A percentile compares a stretch with the other conserved stretches of the same genome.
These are phyloP conservation scores for Hydraecia micacea DNA, from an alignment of 2,888 invertebrate species.

Conservation along the genomic window DNA sequence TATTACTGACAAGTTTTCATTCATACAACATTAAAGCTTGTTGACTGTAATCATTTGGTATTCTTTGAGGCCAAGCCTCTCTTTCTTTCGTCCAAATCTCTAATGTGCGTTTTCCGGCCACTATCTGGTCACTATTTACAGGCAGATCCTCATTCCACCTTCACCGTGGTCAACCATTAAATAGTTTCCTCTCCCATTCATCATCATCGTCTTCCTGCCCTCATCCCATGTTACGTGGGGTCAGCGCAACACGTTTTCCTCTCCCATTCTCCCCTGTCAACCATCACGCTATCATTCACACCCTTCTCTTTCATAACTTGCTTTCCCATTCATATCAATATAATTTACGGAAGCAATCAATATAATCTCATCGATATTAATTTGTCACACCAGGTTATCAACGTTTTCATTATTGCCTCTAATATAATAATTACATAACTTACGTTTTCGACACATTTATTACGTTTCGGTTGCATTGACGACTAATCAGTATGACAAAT, in stretches of 20 bases:
- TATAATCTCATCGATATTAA: slow-evolving; percentile 3
- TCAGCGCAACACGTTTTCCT: neutral
- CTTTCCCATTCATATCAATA: neutral
- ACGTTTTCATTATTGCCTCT: neutral
- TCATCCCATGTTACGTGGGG: neutral
- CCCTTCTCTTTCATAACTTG: neutral
- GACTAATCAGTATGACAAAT: slow-evolving; percentile 11
- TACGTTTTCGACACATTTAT: neutral
- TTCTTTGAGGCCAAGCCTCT: too few relatives aligned
- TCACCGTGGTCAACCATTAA: neutral
- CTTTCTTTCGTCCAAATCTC: too few relatives aligned
- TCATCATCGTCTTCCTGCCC: neutral
- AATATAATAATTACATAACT: slow-evolving; percentile 13
- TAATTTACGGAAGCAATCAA: neutral
- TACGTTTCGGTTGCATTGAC: neutral
- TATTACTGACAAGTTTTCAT: neutral
- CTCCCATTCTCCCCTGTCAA: neutral
- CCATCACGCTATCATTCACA: neutral
- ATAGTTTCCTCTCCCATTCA: neutral
- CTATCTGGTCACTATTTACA: neutral
- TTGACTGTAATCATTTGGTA: neutral
- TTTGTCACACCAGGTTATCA: neutral
- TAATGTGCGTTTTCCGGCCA: too few relatives aligned
- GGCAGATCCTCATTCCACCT: neutral
- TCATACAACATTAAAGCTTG: neutral